Conservation (phyloP, 1,140 invertebrate species). For the Lepidurus arcticus region DNA sequence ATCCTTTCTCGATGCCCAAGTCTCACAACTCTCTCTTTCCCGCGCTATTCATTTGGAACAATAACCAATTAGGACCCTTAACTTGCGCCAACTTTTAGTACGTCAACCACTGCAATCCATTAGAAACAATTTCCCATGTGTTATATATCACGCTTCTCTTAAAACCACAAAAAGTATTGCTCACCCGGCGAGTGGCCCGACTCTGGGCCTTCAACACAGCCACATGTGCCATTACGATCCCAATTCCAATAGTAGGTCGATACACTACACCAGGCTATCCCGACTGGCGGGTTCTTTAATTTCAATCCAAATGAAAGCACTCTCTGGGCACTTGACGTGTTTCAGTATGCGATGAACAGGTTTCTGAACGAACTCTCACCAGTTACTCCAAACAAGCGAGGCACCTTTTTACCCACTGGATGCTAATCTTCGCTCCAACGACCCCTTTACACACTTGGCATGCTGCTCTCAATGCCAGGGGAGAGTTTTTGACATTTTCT, state of each 20-base stretch:
- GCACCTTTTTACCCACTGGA: not conserved
- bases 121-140: not conserved
- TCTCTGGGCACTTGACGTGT: not conserved
- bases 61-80: not conserved
- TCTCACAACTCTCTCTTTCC: not conserved
- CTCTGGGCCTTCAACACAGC: conserved; percentile 34
- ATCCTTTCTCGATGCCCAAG: not conserved
- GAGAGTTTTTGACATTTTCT: conserved; percentile 1
- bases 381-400: not conserved
- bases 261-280: not conserved
- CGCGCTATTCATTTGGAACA: not conserved
- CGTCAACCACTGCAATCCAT: not conserved
- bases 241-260: not conserved
- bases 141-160: not conserved
- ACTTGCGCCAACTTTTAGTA: not conserved
- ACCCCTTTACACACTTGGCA: conserved; percentile 21
- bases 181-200: conserved; percentile 31
- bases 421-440: conserved; percentile 6
- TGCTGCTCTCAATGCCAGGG: not conserved
- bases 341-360: not conserved
- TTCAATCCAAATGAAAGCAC: not conserved
- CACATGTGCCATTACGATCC: conserved; percentile 33
- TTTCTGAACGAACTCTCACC: not conserved
- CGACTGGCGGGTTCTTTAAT: not conserved
- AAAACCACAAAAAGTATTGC: not conserved